Evolutionary conservation across 2,888 invertebrate species (phyloP).

Genomic region (Caenorhabditis sp.): DNA sequence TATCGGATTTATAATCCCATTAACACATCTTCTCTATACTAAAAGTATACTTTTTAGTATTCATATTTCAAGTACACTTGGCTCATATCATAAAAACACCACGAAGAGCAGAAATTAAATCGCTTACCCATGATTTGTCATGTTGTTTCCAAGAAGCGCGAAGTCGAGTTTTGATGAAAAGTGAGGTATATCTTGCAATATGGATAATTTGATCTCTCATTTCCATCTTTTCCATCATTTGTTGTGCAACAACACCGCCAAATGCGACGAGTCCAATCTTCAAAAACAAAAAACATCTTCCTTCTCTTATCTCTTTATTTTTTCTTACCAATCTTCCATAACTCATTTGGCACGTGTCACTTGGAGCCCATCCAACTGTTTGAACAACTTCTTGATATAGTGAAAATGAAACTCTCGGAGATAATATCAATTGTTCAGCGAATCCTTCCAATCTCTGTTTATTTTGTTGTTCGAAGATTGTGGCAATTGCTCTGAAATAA

Average conservation of each 20-base stretch:
- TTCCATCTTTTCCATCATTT: constrained; percentile 17
- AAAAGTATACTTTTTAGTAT: neutral
- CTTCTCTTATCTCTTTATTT: neutral
- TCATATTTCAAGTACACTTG: neutral
- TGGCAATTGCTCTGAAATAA: constrained; percentile 26
- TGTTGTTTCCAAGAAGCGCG: constrained; percentile 45
- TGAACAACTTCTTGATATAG: constrained; percentile 42
- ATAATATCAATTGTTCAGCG: constrained; percentile 24
- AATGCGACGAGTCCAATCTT: constrained; percentile 50
- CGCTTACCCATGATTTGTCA: constrained; percentile 44
- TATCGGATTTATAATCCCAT: constrained; percentile 30
- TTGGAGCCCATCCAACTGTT: constrained; percentile 16
- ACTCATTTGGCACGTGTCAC: constrained; percentile 32
- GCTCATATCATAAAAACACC: neutral
- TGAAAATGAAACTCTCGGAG: constrained; percentile 36
- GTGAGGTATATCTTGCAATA: constrained; percentile 42
- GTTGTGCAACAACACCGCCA: constrained; percentile 43
- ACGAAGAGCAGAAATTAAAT: neutral
- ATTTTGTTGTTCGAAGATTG: constrained; percentile 41
- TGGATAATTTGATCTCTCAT: constrained; percentile 37
- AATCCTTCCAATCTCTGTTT: constrained; percentile 20
- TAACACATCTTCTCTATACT: neutral
- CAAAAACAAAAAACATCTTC: neutral
- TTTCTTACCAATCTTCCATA: constrained; percentile 47
- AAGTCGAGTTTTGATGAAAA: constrained; percentile 48